phyloP scores from a whole-genome alignment of 2,113 vertebrate species.

The Xyrauchen texanus region DNA sequence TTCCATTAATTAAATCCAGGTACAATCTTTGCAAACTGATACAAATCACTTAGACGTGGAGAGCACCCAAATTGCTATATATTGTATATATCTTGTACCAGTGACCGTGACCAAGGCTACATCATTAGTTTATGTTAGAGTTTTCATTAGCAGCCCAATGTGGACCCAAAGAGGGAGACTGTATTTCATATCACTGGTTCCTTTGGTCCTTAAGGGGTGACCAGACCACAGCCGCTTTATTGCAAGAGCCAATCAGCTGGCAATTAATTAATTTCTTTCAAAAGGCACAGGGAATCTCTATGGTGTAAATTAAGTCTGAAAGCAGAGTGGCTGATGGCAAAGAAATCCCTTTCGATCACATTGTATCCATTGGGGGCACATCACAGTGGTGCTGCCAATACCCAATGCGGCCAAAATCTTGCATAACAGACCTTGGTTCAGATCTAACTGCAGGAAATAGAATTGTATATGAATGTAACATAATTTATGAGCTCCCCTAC shows the following conservation, averaged over 20 bases:
- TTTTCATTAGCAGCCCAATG: slow-evolving; percentile 30
- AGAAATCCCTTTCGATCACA: not conserved
- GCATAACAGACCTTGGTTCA: not conserved
- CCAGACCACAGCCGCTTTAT: slow-evolving; percentile 49
- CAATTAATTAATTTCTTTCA: slow-evolving; percentile 50
- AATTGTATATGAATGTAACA: too few relatives aligned
- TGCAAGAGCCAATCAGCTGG: slow-evolving; percentile 50
- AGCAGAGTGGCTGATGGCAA: slow-evolving; percentile 21
- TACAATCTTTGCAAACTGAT: slow-evolving; percentile 25
- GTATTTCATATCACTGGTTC: slow-evolving; percentile 40
- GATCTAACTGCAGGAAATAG: too few relatives aligned
- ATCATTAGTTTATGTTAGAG: slow-evolving; percentile 29
- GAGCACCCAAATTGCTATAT: slow-evolving; percentile 11
- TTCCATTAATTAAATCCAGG: slow-evolving; percentile 32
- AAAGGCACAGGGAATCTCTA: slow-evolving; percentile 32
- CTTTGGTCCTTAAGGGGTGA: slow-evolving; percentile 28
- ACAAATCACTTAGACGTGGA: slow-evolving; percentile 11
- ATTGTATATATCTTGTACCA: not conserved
- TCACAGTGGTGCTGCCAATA: not conserved
- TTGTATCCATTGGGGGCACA: not conserved
- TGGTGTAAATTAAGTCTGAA: slow-evolving; percentile 39
- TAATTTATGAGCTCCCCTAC: too few relatives aligned
- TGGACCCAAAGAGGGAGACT: slow-evolving; percentile 29
- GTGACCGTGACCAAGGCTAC: slow-evolving; percentile 14
- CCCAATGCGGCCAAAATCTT: not conserved